Evolutionary conservation across 2,888 invertebrate species (phyloP), one percentile per base, ranked within the genome.

Genomic region (Artemia sp.): DNA sequence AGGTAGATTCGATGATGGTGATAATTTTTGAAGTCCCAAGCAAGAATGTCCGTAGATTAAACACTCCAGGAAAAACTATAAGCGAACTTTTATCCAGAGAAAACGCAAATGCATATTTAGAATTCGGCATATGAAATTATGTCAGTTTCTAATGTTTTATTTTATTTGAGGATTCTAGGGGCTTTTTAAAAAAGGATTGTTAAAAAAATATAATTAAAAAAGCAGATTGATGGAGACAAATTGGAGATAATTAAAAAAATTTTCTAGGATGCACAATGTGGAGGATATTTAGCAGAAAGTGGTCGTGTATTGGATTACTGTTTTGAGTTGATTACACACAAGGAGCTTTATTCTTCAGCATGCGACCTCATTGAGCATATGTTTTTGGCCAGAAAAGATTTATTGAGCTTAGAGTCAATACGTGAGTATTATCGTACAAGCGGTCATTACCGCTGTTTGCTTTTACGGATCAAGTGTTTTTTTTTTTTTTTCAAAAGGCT

Each of bases 361-460:
- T 71, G 71, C 53, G 71, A 71, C 68, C 67, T 71, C 52, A 67
- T 71, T 51, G 71, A 71, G 19, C 67, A 69, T 58, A 64, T 71
- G 51, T 53, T 71, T 8, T 24, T 71, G 19, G 58, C 71, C 1
- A 71, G 69, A 50, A 69, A 69, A 12, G 71, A 71, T 8, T 67
- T 71, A 24, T 52, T 69, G 14, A 67, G 66, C 12, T 51, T 71
- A 51, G 67, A 71, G 52, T 51, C 64, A 24, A 67, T 71, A n/a
- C 66, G 71, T 71, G 52, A 71, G 51, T 24, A 58, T 58, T 7
- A 14, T 58, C 58, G 58, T 14, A 38, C 6, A 2, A 38, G 3
- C 6, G 1, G 38, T 38, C 38, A 38, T 38, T 38, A 38, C 38
- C 38, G 38, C 4, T 38, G 4, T 38, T 38, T 38, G 1, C 38